These are phyloP conservation scores for Trissoscelio sp. DNA, from an alignment of 2,888 invertebrate genomes.

Conservation along the genomic window DNA sequence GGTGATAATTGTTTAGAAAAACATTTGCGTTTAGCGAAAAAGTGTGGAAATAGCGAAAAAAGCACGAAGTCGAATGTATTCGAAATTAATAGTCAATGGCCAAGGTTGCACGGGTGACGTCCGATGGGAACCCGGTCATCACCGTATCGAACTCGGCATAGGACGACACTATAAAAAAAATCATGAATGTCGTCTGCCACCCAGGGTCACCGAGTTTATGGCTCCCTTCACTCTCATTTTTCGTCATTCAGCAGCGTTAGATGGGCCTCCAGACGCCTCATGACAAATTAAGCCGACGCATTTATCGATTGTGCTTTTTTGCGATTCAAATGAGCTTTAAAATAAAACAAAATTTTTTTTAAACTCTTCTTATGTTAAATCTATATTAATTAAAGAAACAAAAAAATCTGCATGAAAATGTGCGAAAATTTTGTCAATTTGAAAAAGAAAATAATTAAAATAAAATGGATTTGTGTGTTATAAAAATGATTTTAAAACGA, in stretches of 20 bases:
- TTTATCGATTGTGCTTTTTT: constrained; percentile 13
- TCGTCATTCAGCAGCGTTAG: constrained; percentile 60
- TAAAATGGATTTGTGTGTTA: too few species aligned
- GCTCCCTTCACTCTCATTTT: constrained; percentile 64
- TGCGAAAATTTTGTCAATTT: too few species aligned
- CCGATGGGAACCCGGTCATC: constrained; percentile 58
- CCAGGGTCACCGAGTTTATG: constrained; percentile 68
- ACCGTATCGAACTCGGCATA: constrained; percentile 23
- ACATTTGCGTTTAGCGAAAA: too few species aligned
- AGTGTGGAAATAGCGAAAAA: constrained; percentile 28
- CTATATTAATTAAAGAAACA: too few species aligned
- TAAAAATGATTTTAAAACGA: too few species aligned
- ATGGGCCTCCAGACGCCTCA: constrained; percentile 55
- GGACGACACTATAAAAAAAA: constrained; percentile 53
- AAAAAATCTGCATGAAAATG: too few species aligned
- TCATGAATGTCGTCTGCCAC: constrained; percentile 65
- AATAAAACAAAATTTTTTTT: too few species aligned
- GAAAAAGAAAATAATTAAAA: too few species aligned
- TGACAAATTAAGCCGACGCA: constrained; percentile 52
- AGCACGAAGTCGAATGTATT: constrained; percentile 26
- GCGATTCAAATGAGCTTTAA: too few species aligned
- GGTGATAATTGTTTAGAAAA: too few species aligned
- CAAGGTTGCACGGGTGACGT: constrained; percentile 58
- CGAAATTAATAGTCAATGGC: constrained; percentile 55
- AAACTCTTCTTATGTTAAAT: too few species aligned